Evolutionary conservation across 2,888 invertebrate genomes (phyloP), one percentile per base, ranked within the genome.

Genomic region (Muschampia plurimacula): DNA sequence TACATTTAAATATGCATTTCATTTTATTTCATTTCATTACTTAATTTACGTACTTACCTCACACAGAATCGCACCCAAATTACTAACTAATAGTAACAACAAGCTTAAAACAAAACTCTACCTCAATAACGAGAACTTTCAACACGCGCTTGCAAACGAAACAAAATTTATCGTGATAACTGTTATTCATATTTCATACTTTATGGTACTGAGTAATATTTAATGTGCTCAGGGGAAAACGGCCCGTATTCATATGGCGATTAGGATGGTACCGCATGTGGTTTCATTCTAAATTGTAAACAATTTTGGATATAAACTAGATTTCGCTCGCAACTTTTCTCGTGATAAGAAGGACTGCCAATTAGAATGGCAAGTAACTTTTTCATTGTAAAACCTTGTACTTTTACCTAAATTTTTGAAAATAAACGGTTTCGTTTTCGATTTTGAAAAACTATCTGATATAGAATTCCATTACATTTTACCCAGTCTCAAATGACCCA

Each of bases 141-240:
- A 67, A 39, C 57, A 28, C 49, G 8, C 41, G 32, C 9, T 32
- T 7, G 67, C 55, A 67, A 67, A 57, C 67, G 67, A 55, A 55
- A 57, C 57, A 28, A 28, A 66, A 57, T 67, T 67, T 67, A 65
- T 70, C 39, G 65, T 65, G 44, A 70, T 70, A 65, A 59, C 65
- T 65, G 57, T 65, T 36, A 59, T 65, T 46, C 46, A 67, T 67
- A 67, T 59, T 67, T 67, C 57, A 57, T 57, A 57, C 67, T 67
- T 67, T 49, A 32, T 32, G 41, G 7, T 55, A 55, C 57, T 57
- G 67, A 67, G 28, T 67, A 57, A 57, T 67, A 67, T 57, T 57
- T 67, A 59, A 57, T 67, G 44, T 10, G 15, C 67, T 12, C 44
- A 7, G 0, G 67, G 57, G 67, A 67, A 67, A 55, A 52, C 57